Evolutionary conservation across 2,888 invertebrate genomes (phyloP).

Genomic region (Drosophila borborema): DNA sequence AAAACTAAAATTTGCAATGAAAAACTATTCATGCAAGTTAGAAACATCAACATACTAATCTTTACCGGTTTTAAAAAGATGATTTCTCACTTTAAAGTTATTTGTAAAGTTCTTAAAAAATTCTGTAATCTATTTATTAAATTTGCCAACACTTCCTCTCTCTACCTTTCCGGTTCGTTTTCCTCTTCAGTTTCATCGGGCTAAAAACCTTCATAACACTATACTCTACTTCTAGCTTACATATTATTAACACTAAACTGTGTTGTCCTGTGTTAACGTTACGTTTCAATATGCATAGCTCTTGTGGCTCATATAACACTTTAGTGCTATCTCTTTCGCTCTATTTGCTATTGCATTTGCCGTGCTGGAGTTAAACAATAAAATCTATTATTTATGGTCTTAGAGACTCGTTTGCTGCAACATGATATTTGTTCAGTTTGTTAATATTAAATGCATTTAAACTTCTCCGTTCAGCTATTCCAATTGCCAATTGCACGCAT

Average conservation of each 20-base stretch:
- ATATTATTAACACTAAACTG: too few species aligned
- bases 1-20: too few species aligned
- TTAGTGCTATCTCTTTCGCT: neutral
- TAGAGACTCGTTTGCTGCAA: constrained; percentile 13
- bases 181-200: neutral
- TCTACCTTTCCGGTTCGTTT: neutral
- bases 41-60: too few species aligned
- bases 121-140: too few species aligned
- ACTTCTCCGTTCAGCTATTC: constrained; percentile 6
- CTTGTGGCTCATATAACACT: constrained; percentile 10
- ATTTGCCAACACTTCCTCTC: too few species aligned
- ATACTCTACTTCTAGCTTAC: too few species aligned
- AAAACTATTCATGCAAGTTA: too few species aligned
- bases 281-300: constrained; percentile 34
- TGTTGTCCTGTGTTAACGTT: constrained; percentile 27
- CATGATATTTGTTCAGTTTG: constrained; percentile 25
- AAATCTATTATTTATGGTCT: constrained; percentile 20
- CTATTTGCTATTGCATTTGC: constrained; percentile 27
- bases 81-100: too few species aligned
- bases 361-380: constrained; percentile 25
- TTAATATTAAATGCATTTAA: constrained; percentile 36
- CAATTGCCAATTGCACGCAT: constrained; percentile 13
- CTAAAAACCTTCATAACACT: neutral
- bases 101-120: too few species aligned
- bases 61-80: too few species aligned